A percentile compares a stretch with the other conserved stretches of the same genome.
Conservation (phyloP, 1,140 invertebrate species). For the Battus philenor region DNA sequence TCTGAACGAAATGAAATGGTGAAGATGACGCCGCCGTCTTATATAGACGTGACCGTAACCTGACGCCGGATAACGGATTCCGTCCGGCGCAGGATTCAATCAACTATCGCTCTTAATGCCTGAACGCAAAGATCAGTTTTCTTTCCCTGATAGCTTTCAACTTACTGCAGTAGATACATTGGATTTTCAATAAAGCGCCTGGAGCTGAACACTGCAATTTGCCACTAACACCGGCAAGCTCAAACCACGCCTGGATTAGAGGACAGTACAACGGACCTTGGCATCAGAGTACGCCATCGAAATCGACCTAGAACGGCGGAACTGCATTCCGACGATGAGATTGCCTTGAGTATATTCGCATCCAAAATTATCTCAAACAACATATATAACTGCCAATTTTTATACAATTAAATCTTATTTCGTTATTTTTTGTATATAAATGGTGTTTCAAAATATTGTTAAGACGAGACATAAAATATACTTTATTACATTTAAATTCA, state of each 20-base stretch:
- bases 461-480: no score
- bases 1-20: conserved; percentile 73
- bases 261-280: conserved; percentile 51
- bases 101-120: conserved; percentile 41
- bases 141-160: conserved; percentile 21
- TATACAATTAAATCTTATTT: no score
- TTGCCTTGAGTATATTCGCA: conserved; percentile 6
- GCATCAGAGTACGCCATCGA: conserved; percentile 31
- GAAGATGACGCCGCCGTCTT: conserved; percentile 70
- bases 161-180: conserved; percentile 56
- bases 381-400: no score
- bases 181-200: conserved; percentile 73
- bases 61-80: conserved; percentile 73
- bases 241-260: conserved; percentile 35
- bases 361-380: no score
- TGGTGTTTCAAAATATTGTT: no score
- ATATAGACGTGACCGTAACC: conserved; percentile 73
- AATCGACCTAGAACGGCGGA: conserved; percentile 18
- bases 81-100: conserved; percentile 29
- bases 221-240: conserved; percentile 44
- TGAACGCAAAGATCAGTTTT: conserved; percentile 32
- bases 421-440: no score
- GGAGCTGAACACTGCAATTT: conserved; percentile 64
- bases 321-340: conserved; percentile 12
- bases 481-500: no score